Evolutionary conservation across 1,140 invertebrate species (phyloP), one percentile per base, ranked within the genome.

Genomic region (Paramacrobiotus metropolitanus): DNA sequence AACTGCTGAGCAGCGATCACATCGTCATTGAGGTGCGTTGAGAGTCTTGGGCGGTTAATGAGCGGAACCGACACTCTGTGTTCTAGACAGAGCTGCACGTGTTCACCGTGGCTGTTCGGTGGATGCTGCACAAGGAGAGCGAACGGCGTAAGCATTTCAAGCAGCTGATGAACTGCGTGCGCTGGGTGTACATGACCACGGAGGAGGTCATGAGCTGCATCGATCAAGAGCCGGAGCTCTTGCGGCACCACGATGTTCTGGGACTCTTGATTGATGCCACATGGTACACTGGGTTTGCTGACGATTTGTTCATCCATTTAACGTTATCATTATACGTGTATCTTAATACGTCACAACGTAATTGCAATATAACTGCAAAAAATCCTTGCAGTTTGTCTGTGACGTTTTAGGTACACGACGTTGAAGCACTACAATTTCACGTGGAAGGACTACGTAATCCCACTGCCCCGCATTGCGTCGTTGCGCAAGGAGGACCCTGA

Each of bases 381-480:
- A 40, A 9, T n/a, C 34, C 34, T 40, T 40, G n/a, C 34, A n/a
- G 9, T 40, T 40, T 9, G 9, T 40, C n/a, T n/a, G n/a, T n/a
- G n/a, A n/a, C n/a, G n/a, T 40, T 40, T 15, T 28, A 55, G 48
- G 48, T 55, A 55, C 28, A 15, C 24, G 24, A 55, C 48, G 24
- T 24, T 55, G 15, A 4, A 55, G 24, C 24, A 15, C 24, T 55
- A 55, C 48, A 15, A 55, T 28, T 55, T 55, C 24, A 24, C 28
- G 28, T 55, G 48, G 48, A 55, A 55, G 48, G 48, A 55, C 48
- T 55, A 55, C 24, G 28, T 55, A 15, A 55, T 55, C 24, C 48
- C 48, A 9, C 24, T 55, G 24, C 48, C 48, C 24, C 15, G 48
- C 15, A 55, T 55, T 9, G 15, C 15, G 4, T 55, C 48, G 24